Conservation (phyloP, 2,797 vertebrate genomes). For the Xenopus petersii region DNA sequence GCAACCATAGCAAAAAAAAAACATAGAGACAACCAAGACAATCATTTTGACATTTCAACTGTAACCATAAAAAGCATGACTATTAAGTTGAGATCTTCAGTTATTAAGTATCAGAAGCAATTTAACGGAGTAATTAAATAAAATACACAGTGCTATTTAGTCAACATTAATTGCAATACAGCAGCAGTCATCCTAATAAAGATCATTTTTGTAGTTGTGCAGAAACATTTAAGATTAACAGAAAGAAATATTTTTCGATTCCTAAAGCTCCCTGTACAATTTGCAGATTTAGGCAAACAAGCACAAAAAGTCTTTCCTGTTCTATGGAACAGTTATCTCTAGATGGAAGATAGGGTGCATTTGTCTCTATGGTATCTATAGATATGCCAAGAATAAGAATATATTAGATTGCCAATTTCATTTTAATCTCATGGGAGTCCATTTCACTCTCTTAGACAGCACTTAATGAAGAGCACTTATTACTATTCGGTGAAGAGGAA, state of each 20-base stretch:
- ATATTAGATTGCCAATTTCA: slow-evolving; percentile 29
- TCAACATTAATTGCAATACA: no score
- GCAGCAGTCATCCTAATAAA: no score
- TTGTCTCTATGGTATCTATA: not conserved
- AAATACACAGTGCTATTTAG: no score
- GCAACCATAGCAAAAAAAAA: no score
- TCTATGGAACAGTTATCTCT: slow-evolving; percentile 14
- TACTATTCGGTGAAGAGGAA: not conserved
- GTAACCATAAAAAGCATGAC: no score
- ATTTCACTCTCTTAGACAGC: not conserved
- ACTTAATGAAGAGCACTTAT: slow-evolving; percentile 6
- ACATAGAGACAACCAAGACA: no score
- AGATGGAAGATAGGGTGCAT: slow-evolving; percentile 1
- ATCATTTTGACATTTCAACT: no score
- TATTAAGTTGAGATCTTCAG: no score
- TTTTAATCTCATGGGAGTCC: slow-evolving; percentile 20
- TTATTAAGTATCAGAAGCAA: no score
- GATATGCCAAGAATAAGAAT: slow-evolving; percentile 11
- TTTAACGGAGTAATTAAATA: no score
- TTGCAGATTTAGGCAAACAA: slow-evolving; percentile 8
- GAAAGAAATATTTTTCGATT: no score
- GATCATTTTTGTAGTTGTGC: no score
- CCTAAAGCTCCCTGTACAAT: slow-evolving; percentile 11
- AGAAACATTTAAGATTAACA: not conserved
- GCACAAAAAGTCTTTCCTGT: not conserved